These are phyloP conservation scores for Cataglyphis albicans DNA, from an alignment of 2,888 invertebrate species.

Conservation along the genomic window DNA sequence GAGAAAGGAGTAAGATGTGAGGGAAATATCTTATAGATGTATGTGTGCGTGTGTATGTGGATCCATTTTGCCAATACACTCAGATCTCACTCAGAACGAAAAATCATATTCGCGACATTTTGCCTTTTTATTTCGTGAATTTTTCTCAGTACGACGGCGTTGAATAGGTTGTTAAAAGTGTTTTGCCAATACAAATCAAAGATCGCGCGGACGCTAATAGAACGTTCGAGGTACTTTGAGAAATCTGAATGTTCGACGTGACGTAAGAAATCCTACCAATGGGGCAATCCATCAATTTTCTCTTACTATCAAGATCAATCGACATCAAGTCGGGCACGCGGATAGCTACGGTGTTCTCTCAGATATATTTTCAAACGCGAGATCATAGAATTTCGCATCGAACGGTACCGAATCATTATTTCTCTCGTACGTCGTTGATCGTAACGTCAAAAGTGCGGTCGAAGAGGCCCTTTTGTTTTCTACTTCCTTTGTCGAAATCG, in stretches of 20 bases:
- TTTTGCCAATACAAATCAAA: constrained; percentile 7
- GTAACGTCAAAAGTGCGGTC: constrained; percentile 69
- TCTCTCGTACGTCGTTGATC: constrained; percentile 68
- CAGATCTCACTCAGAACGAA: constrained; percentile 6
- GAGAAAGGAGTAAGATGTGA: neutral
- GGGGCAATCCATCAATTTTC: constrained; percentile 31
- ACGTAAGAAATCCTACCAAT: constrained; percentile 21
- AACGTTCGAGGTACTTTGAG: constrained; percentile 5
- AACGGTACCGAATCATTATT: constrained; percentile 64
- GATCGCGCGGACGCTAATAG: neutral
- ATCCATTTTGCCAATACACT: neutral
- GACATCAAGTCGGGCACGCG: neutral
- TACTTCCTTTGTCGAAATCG: constrained; percentile 67
- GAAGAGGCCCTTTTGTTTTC: constrained; percentile 72
- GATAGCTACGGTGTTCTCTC: neutral
- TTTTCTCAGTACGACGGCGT: neutral
- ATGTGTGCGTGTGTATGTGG: neutral
- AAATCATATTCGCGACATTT: constrained; percentile 6
- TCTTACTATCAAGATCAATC: constrained; percentile 12
- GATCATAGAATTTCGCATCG: neutral
- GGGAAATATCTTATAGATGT: constrained; percentile 1
- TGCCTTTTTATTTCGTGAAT: neutral
- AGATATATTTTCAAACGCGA: constrained; percentile 7
- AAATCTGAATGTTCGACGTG: constrained; percentile 15
- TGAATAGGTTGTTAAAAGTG: neutral